Evolutionary conservation across 2,113 vertebrate species (phyloP).

Genomic region (Tympanuchus pallidicinctus): DNA sequence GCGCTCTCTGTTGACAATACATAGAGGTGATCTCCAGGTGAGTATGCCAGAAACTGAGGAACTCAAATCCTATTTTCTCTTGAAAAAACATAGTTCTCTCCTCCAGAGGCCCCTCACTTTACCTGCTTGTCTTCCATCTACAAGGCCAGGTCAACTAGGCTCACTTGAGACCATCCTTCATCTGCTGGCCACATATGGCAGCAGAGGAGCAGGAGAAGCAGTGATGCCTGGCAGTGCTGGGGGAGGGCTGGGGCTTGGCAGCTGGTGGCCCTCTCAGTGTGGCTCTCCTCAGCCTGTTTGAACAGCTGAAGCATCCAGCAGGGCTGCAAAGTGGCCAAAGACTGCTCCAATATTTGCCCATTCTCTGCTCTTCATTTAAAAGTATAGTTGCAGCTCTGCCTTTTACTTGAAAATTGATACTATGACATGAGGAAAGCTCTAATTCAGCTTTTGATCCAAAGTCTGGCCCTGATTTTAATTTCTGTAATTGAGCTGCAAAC

Average conservation of each 20-base stretch:
- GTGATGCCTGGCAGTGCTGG: rapidly evolving
- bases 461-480: not conserved
- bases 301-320: constrained; percentile 62
- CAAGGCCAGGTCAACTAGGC: not conserved
- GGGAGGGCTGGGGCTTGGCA: not conserved
- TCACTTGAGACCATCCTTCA: constrained; percentile 27
- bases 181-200: not conserved
- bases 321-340: constrained; percentile 41
- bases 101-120: not conserved
- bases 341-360: not conserved
- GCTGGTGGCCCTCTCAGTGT: constrained; percentile 28
- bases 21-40: not conserved
- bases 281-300: constrained; percentile 20
- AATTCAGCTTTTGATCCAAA: not conserved
- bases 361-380: not conserved
- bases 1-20: not conserved
- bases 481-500: not conserved
- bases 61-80: not conserved
- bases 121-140: not conserved
- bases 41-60: not conserved
- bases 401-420: not conserved
- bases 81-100: not conserved
- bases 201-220: not conserved
- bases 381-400: not conserved
- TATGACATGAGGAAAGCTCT: not conserved